Base-by-base conservation (phyloP, 2,797 vertebrate genomes). In the Acanthornis magna region DNA sequence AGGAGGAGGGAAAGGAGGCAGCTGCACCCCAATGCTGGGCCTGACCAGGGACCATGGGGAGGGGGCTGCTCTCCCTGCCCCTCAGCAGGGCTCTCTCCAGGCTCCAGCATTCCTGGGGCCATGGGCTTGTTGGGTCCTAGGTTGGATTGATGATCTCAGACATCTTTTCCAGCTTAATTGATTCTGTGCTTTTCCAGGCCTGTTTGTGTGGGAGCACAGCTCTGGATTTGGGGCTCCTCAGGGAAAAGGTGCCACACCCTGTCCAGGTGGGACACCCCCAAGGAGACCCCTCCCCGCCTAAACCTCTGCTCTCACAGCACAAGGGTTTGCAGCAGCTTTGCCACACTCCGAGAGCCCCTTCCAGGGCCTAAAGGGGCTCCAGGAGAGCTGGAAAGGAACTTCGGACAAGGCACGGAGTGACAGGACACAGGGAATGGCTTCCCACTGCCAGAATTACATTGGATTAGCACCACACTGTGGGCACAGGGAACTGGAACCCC, bases 141-240 rank as follows among this genome's bases (percentile, higher is more conserved):
- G 17, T 0, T 36, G 62, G 54, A 42, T 55, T 16, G 0, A 1
- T 7, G 18, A 5, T 3, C 11, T 17, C n/a, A 4, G 7, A 58
- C 29, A 16, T n/a, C 7, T 79, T 45, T 50, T 10, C 36, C 16
- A 25, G 0, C 7, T 9, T 17, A 2, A 5, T 11, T 2, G 15
- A 7, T 55, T 30, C 32, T 16, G 40, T 11, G 47, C 7, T 68
- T 50, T 55, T 43, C 43, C 36, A 16, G 60, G 30, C 16, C 65
- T 11, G 11, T 6, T 34, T 2, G 2, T 18, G 0, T 0, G 1
- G 43, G 27, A 68, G 43, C 51, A 18, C 4, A 0, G 36, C 20
- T 60, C 58, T 15, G 58, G 40, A 1, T 42, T 34, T 9, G 22
- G 15, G 25, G 38, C n/a, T 76, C 11, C 40, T 60, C 5, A 2